These are phyloP conservation scores for Polia nebulosa DNA, from an alignment of 2,888 invertebrate genomes.

Conservation along the genomic window DNA sequence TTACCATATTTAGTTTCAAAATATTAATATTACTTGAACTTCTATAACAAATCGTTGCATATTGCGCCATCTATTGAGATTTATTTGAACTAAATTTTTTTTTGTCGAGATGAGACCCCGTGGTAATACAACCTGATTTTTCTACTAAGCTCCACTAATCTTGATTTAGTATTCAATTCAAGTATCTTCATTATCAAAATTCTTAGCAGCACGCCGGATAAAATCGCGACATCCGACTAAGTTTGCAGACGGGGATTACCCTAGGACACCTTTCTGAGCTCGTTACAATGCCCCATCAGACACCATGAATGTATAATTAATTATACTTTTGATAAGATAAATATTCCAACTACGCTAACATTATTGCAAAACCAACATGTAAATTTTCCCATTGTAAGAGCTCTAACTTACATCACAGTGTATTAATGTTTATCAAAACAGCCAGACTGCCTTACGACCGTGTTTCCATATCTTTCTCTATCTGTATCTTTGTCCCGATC, in stretches of 20 bases:
- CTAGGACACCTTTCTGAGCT: constrained; percentile 1
- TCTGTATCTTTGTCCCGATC: constrained; percentile 7
- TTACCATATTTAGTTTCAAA: too few species aligned
- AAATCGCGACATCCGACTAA: constrained; percentile 11
- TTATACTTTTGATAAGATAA: not conserved
- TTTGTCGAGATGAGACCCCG: too few species aligned
- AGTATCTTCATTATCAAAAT: constrained; percentile 15
- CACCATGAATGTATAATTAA: constrained; percentile 19
- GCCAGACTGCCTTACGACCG: not conserved
- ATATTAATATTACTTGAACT: too few species aligned
- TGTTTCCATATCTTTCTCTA: constrained; percentile 29
- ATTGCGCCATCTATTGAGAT: too few species aligned
- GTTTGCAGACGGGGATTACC: constrained; percentile 21
- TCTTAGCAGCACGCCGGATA: constrained; percentile 8
- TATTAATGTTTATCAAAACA: constrained; percentile 32
- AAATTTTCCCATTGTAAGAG: constrained; percentile 5
- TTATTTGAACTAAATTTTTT: too few species aligned
- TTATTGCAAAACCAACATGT: constrained; percentile 5
- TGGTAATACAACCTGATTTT: too few species aligned
- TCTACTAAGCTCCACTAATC: not conserved
- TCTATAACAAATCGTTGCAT: too few species aligned
- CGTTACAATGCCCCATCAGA: not conserved
- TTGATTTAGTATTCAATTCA: constrained; percentile 18
- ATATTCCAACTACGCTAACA: not conserved
- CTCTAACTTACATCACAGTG: not conserved